Base-by-base conservation (phyloP, 2,113 vertebrate genomes). In the Nesoenas mayeri region DNA sequence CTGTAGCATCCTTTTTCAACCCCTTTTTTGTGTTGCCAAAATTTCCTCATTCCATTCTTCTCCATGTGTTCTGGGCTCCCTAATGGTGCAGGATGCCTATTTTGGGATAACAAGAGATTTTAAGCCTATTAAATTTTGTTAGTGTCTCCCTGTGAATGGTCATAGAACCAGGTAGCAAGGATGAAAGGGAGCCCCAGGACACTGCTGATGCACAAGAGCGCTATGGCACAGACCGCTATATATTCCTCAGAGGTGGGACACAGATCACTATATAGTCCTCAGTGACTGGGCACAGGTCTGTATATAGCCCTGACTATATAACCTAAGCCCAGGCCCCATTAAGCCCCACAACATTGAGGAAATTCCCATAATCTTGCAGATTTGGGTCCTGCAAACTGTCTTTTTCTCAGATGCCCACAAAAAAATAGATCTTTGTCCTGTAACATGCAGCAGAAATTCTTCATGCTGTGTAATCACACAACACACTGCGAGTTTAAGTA, bases 191-290 rank as follows among this genome's bases (percentile, higher is more conserved):
- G 15, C 3, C 24, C 21, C 29, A n/a, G 38, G n/a, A 80, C 58
- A 53, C 2, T 0, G 1, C 56, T 61, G 60, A 62, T 17, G 14
- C 7, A 15, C 79, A 74, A 3, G 12, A 42, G 7, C 28, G 18
- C 19, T 78, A 21, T 17, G 21, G 24, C 58, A 91, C 15, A 51
- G 53, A 56, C 4, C 0, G 1, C 3, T 32, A 3, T 2, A 10
- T 2, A 32, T 12, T 69, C 58, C 54, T 47, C 24, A 78, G 31
- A 77, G n/a, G 2, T 25, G 25, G 9, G 24, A 13, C 32, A 51
- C 26, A 58, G 31, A 28, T 25, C 24, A 34, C 26, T 54, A 6
- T 6, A 10, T 1, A 29, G 10, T 64, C 58, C 54, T 47, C 24
- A 78, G 31, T 73, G 31, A 2, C 32, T 21, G 11, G 24, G 15